A percentile compares a stretch with the other conserved stretches of the same genome.
phyloP scores from a whole-genome alignment of 1,140 invertebrate species.

The Protaetia brevitarsis region DNA sequence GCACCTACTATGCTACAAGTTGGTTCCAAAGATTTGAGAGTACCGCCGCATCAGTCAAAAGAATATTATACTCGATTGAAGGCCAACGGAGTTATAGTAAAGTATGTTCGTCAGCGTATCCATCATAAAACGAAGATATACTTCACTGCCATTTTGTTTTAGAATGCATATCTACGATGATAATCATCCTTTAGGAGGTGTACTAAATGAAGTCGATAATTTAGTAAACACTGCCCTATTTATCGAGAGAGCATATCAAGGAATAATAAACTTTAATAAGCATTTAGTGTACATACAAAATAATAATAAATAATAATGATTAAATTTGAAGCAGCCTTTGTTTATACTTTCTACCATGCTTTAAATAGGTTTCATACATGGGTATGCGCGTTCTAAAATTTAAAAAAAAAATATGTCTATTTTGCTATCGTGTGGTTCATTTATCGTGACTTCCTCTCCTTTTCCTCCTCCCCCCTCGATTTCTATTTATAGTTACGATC shows the following conservation, averaged over 20 bases:
- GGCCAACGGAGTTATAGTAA: slow-evolving; percentile 50
- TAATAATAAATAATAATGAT: too few species aligned
- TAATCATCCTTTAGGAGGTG: slow-evolving; percentile 56
- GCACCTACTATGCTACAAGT: slow-evolving; percentile 79
- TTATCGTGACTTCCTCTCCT: too few species aligned
- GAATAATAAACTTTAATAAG: too few species aligned
- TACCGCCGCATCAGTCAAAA: slow-evolving; percentile 71
- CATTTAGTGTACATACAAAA: too few species aligned
- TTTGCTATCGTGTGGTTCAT: too few species aligned
- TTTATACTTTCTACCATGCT: too few species aligned
- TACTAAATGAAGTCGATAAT: slow-evolving; percentile 55
- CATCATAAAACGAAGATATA: background rate
- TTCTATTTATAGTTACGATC: too few species aligned
- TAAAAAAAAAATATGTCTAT: too few species aligned
- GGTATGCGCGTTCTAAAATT: too few species aligned
- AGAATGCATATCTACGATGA: slow-evolving; percentile 61
- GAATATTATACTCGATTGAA: slow-evolving; percentile 66
- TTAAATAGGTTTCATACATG: too few species aligned
- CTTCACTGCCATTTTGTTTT: slow-evolving; percentile 18
- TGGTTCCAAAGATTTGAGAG: slow-evolving; percentile 78
- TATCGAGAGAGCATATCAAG: slow-evolving; percentile 44
- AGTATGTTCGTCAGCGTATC: slow-evolving; percentile 29
- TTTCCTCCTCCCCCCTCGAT: too few species aligned
- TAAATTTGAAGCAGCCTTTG: too few species aligned
- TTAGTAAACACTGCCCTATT: slow-evolving; percentile 56